phyloP scores from a whole-genome alignment of 1,140 invertebrate species.

The Daktulosphaira vitifoliae region DNA sequence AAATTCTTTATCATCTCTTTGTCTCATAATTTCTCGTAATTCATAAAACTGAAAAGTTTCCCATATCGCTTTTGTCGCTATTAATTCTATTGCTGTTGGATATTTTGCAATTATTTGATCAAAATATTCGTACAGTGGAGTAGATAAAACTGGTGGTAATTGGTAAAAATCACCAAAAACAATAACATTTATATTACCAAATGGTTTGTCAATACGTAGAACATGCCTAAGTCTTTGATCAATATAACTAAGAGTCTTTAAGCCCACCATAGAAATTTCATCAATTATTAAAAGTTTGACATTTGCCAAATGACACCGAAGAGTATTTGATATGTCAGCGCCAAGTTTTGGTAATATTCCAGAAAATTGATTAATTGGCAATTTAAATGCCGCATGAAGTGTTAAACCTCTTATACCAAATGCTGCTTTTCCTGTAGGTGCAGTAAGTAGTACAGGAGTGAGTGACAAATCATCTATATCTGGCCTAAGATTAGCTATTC shows the following conservation, averaged over 20 bases:
- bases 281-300: conserved; percentile 43
- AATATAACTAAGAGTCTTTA: conserved; percentile 38
- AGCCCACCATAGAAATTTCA: conserved; percentile 43
- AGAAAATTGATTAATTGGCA: neutral
- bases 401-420: conserved; percentile 8
- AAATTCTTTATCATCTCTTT: conserved; percentile 38
- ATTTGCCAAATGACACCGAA: conserved; percentile 36
- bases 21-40: conserved; percentile 39
- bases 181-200: conserved; percentile 37
- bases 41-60: conserved; percentile 37
- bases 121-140: conserved; percentile 25
- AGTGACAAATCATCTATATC: neutral
- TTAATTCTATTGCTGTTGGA: neutral
- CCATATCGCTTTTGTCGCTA: neutral
- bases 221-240: conserved; percentile 38
- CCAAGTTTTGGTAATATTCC: neutral
- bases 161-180: conserved; percentile 38
- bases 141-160: conserved; percentile 37
- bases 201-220: conserved; percentile 23
- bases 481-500: conserved; percentile 1
- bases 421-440: conserved; percentile 5
- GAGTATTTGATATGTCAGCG: neutral
- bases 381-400: neutral
- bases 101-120: neutral
- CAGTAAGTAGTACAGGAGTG: neutral